phyloP scores from a whole-genome alignment of 1,140 invertebrate species.

The Ceratoteleas bidentatus region DNA sequence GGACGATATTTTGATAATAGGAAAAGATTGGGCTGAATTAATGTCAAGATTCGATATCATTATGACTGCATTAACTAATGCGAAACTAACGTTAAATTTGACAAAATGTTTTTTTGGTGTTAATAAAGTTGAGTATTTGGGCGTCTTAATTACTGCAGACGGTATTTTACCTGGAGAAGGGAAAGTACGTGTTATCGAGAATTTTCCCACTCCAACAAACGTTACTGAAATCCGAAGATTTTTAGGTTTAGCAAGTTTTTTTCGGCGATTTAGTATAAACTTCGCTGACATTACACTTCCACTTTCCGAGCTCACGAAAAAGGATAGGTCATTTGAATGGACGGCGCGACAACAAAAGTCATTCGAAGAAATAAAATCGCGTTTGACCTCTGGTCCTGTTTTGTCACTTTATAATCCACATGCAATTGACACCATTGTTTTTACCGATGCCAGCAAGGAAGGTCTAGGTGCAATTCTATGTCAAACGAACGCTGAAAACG shows the following conservation, averaged over 20 bases:
- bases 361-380: not conserved
- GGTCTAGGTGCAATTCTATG: slow-evolving; percentile 13
- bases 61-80: not conserved
- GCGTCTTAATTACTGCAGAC: slow-evolving; percentile 9
- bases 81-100: slow-evolving; percentile 69
- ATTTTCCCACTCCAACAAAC: not conserved
- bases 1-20: slow-evolving; percentile 67
- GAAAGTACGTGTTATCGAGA: not conserved
- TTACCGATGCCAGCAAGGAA: slow-evolving; percentile 4
- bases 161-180: not conserved
- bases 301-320: not conserved
- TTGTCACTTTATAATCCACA: slow-evolving; percentile 3
- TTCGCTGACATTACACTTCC: slow-evolving; percentile 54
- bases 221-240: slow-evolving; percentile 1
- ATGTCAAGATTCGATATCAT: not conserved
- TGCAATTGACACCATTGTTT: not conserved
- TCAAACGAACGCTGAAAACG: slow-evolving; percentile 21
- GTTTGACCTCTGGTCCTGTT: slow-evolving; percentile 4
- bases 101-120: slow-evolving; percentile 68
- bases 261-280: slow-evolving; percentile 59
- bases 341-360: not conserved
- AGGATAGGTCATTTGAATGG: slow-evolving; percentile 2
- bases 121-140: not conserved
- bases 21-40: slow-evolving; percentile 29
- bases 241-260: slow-evolving; percentile 11